These are phyloP conservation scores for Recurvirostra avosetta DNA, from an alignment of 2,113 vertebrate genomes.

Conservation along the genomic window DNA sequence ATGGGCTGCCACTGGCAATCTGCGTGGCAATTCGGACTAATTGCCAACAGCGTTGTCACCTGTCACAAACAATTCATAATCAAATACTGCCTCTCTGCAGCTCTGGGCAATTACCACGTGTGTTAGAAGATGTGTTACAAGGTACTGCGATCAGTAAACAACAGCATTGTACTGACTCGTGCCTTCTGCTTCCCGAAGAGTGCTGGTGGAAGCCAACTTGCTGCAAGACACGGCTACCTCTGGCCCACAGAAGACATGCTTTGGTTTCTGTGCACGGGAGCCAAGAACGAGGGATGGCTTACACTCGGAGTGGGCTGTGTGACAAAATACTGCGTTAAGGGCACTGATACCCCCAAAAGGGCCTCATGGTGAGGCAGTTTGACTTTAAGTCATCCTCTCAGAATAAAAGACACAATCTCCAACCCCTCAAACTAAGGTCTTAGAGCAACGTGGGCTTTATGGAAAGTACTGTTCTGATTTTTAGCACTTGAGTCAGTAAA, in stretches of 20 bases:
- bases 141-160: background rate
- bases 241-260: background rate
- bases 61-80: background rate
- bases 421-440: background rate
- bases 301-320: background rate
- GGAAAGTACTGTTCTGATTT: background rate
- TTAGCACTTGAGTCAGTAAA: slow-evolving; percentile 2
- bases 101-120: background rate
- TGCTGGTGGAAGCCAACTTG: background rate
- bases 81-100: background rate
- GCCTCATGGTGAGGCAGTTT: background rate
- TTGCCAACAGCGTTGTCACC: background rate
- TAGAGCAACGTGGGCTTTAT: background rate
- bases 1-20: background rate
- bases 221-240: background rate
- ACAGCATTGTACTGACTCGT: background rate
- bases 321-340: background rate
- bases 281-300: background rate
- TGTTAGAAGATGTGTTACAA: background rate
- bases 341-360: background rate
- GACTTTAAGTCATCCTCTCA: background rate
- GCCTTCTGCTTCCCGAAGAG: background rate
- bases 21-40: background rate
- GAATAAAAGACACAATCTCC: background rate
- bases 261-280: background rate